Evolutionary conservation across 1,140 invertebrate species (phyloP).

Genomic region (Lycorma delicatula): DNA sequence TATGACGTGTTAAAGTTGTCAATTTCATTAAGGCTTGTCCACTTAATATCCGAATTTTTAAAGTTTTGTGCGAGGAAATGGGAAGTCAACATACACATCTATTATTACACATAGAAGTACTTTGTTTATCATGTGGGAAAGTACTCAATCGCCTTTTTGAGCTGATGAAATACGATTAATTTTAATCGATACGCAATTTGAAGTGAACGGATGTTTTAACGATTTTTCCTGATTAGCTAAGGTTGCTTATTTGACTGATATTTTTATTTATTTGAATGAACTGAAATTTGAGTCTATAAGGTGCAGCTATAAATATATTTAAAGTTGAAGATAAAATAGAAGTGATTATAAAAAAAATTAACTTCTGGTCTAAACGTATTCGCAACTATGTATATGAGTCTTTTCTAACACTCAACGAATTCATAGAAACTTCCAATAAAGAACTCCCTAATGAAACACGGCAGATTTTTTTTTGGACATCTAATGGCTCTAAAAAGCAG

Average conservation of each 20-base stretch:
- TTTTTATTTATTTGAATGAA: constrained; percentile 30
- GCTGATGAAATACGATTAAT: constrained; percentile 13
- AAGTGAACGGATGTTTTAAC: neutral
- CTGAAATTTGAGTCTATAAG: constrained; percentile 29
- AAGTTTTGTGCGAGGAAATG: neutral
- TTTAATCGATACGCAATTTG: constrained; percentile 7
- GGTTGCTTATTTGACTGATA: constrained; percentile 28
- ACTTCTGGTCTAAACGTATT: constrained; percentile 22
- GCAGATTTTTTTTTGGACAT: too few relatives aligned
- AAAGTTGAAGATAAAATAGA: constrained; percentile 30
- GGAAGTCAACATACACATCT: neutral
- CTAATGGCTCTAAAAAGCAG: neutral
- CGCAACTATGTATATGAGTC: neutral
- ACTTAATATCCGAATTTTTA: too few relatives aligned
- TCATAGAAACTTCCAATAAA: constrained; percentile 9
- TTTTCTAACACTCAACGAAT: neutral
- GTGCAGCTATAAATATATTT: constrained; percentile 28
- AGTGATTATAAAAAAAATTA: constrained; percentile 28
- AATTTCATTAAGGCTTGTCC: too few relatives aligned
- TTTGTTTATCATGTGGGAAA: constrained; percentile 24
- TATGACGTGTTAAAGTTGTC: too few relatives aligned
- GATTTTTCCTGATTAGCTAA: constrained; percentile 18
- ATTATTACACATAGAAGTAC: constrained; percentile 26
- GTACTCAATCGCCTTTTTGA: constrained; percentile 21
- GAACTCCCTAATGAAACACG: constrained; percentile 8